Evolutionary conservation across 2,113 vertebrate species (phyloP), one percentile per base, ranked within the genome.

Genomic region (Lonchura striata): DNA sequence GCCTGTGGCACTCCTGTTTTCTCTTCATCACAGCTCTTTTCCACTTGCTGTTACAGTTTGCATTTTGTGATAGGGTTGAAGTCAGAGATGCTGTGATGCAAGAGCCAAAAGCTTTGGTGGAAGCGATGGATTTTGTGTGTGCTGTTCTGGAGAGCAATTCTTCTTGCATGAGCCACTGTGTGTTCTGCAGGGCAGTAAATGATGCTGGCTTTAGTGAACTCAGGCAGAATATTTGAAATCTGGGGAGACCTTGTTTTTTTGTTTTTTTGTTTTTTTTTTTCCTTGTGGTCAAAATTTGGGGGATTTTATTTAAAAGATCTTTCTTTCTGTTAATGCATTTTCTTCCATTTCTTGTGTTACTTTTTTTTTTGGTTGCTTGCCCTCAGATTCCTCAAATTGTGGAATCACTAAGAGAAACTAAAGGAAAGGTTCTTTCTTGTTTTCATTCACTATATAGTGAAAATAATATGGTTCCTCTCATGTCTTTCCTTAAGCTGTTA

Each of bases 81-180:
- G 33, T 24, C 46, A 64, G 25, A 39, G 82, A 35, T 31, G 31
- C 18, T 44, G 0, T 27, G 31, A 2, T 78, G 24, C 44, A 53
- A 71, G 47, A 71, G 56, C 31, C 41, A 60, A 77, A 59, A 33
- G 7, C 31, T 47, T 16, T 15, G 50, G n/a, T 44, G 31, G 46
- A 33, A 59, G 66, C 4, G 3, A 28, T 37, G 47, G 33, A 17
- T 57, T 27, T 31, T 13, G 8, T 7, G 22, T 3, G 18, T 11
- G 10, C 1, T 2, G 31, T 31, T 88, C 33, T 49, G 18, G 66
- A 57, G 49, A 52, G 37, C 1, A 4, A 17, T 31, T 69, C 37
- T 5, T 72, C 37, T 44, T 10, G 4, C 7, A 0, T 39, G 21
- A 66, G 6, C 13, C 42, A 0, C 76, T 23, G 8, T 5, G 0